Evolutionary conservation across 2,888 invertebrate genomes (phyloP).

Genomic region (Pachydiplax longipennis): DNA sequence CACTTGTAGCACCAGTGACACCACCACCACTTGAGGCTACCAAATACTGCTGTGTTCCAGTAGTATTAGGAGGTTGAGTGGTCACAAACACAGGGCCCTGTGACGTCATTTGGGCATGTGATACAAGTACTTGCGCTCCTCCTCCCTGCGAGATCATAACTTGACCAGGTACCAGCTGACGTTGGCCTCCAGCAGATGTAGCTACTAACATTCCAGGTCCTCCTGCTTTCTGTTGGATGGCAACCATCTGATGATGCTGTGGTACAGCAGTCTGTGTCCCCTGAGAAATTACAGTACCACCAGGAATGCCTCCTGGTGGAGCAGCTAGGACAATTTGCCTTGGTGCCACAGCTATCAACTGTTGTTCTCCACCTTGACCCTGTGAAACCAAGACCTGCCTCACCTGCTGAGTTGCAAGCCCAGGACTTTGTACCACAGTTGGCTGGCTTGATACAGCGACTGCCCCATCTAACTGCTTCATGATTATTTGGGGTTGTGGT

Average conservation of each 20-base stretch:
- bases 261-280: constrained; percentile 55
- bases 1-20: constrained; percentile 62
- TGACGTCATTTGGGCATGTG: constrained; percentile 44
- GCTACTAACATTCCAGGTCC: constrained; percentile 2
- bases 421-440: constrained; percentile 43
- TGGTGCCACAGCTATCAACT: constrained; percentile 53
- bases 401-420: constrained; percentile 48
- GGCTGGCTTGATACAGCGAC: constrained; percentile 49
- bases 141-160: constrained; percentile 58
- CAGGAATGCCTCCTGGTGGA: constrained; percentile 55
- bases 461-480: constrained; percentile 47
- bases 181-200: constrained; percentile 41
- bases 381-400: constrained; percentile 51
- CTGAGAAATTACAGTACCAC: constrained; percentile 55
- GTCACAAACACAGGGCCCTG: constrained; percentile 46
- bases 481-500: constrained; percentile 6
- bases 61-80: constrained; percentile 23
- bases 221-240: constrained; percentile 46
- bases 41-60: constrained; percentile 47
- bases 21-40: constrained; percentile 39
- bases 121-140: constrained; percentile 49
- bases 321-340: constrained; percentile 64
- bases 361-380: constrained; percentile 49
- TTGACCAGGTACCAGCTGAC: constrained; percentile 51
- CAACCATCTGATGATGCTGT: constrained; percentile 54